Evolutionary conservation across 2,888 invertebrate species (phyloP), one percentile per base, ranked within the genome.

Genomic region (Clanis bilineata): DNA sequence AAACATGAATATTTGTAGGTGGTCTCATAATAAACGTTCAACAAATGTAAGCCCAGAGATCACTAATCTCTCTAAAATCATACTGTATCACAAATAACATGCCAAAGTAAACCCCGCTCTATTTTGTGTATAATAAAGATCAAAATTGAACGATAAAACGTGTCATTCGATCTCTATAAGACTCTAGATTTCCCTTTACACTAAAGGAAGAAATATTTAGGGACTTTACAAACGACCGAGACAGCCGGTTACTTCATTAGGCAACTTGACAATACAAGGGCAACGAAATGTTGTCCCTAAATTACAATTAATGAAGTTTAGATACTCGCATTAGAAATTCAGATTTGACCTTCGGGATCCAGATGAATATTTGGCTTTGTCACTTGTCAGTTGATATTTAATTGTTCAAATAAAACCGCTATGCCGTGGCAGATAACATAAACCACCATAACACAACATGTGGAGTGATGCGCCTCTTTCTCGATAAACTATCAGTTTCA

Each of bases 321-420:
- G 72, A 77, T 77, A 72, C 62, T 64, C 60, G 62, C 63, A 80
- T 82, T 81, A 79, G 73, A 73, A 77, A 73, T 79, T 76, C 71
- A 81, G 72, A 81, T 80, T 63, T 58, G 69, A 67, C 71, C 66
- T 65, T 64, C 63, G 70, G 65, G 67, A 57, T 66, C 60, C 66
- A 64, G 64, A 68, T 65, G 68, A 69, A 60, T 76, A 76, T 76
- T 74, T 72, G 67, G 74, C 68, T 68, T 69, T 68, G 76, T 71
- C 73, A 69, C 60, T 66, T 73, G 58, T 58, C 68, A 66, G 71
- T n/a, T n/a, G n/a, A 78, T 78, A 77, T 74, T 79, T 75, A 66
- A 73, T 65, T 51, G 61, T 47, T 62, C 64, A 74, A n/a, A 73
- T 70, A 76, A 73, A 61, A 57, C 64, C 57, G 47, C 10, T 3